phyloP scores from a whole-genome alignment of 2,888 invertebrate species.

The Nowickia ferox region DNA sequence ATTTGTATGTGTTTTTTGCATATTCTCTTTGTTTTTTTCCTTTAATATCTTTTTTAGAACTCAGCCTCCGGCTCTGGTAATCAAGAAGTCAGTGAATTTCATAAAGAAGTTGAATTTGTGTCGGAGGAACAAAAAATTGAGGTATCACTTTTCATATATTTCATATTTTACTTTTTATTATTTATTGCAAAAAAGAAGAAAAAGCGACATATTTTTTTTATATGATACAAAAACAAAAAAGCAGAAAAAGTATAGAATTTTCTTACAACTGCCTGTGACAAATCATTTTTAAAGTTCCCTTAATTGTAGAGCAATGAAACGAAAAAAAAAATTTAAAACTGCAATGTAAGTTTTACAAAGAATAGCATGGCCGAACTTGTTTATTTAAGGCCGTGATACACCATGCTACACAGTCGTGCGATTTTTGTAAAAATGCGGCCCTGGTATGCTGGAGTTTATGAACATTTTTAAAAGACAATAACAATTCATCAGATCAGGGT shows the following conservation, averaged over 20 bases:
- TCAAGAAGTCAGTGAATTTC: slow-evolving; percentile 81
- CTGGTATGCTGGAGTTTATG: too few species aligned
- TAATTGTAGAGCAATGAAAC: neutral
- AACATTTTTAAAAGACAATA: too few species aligned
- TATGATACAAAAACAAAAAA: slow-evolving; percentile 4
- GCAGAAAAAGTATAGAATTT: slow-evolving; percentile 17
- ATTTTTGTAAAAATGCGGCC: too few species aligned
- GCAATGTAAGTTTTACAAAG: too few species aligned
- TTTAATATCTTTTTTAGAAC: slow-evolving; percentile 46
- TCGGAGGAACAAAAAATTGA: slow-evolving; percentile 85
- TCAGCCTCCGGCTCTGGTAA: slow-evolving; percentile 79
- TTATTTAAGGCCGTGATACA: too few species aligned
- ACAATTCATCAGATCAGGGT: too few species aligned
- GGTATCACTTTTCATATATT: slow-evolving; percentile 76
- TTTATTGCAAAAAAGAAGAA: slow-evolving; percentile 10
- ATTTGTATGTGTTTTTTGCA: slow-evolving; percentile 27
- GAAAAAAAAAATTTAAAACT: neutral
- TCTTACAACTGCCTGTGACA: neutral
- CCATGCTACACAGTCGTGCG: too few species aligned
- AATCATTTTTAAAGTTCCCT: neutral
- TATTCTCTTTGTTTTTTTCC: slow-evolving; percentile 19
- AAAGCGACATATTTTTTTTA: neutral
- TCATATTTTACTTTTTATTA: slow-evolving; percentile 34
- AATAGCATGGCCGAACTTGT: too few species aligned
- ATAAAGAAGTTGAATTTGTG: slow-evolving; percentile 88